phyloP scores from a whole-genome alignment of 2,888 invertebrate species.

The Biston stratarius region DNA sequence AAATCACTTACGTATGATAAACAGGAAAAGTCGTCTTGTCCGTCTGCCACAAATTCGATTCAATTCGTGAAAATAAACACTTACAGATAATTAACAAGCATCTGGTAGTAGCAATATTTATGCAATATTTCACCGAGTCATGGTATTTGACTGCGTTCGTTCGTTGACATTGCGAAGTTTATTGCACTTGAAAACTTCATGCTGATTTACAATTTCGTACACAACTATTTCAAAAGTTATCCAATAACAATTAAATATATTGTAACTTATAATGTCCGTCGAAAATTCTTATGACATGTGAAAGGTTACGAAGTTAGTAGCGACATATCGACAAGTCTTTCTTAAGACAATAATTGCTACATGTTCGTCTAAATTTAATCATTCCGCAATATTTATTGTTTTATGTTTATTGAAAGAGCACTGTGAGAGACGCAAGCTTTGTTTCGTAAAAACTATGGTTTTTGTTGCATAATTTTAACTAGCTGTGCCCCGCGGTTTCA shows the following conservation, averaged over 20 bases:
- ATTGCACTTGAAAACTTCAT: constrained; percentile 61
- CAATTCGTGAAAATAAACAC: constrained; percentile 17
- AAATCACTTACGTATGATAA: no score
- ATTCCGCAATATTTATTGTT: constrained; percentile 29
- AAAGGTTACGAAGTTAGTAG: constrained; percentile 28
- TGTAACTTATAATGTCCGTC: constrained; percentile 35
- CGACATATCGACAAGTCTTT: constrained; percentile 14
- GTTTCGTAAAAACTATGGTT: constrained; percentile 20
- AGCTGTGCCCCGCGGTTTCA: no score
- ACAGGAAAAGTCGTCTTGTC: neutral
- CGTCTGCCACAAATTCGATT: neutral
- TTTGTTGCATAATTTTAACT: constrained; percentile 31
- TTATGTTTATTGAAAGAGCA: constrained; percentile 18
- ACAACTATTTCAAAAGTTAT: constrained; percentile 44
- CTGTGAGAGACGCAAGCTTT: constrained; percentile 9
- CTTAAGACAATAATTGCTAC: constrained; percentile 24
- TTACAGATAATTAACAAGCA: constrained; percentile 1
- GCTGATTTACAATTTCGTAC: constrained; percentile 45
- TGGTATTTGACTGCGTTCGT: constrained; percentile 54
- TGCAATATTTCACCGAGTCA: constrained; percentile 72
- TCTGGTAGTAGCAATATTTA: constrained; percentile 50
- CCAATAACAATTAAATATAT: constrained; percentile 42
- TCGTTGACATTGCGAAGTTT: constrained; percentile 74
- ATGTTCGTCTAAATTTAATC: constrained; percentile 19
- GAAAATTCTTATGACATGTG: constrained; percentile 32